phyloP scores from a whole-genome alignment of 2,888 invertebrate species.

The Thera britannica region DNA sequence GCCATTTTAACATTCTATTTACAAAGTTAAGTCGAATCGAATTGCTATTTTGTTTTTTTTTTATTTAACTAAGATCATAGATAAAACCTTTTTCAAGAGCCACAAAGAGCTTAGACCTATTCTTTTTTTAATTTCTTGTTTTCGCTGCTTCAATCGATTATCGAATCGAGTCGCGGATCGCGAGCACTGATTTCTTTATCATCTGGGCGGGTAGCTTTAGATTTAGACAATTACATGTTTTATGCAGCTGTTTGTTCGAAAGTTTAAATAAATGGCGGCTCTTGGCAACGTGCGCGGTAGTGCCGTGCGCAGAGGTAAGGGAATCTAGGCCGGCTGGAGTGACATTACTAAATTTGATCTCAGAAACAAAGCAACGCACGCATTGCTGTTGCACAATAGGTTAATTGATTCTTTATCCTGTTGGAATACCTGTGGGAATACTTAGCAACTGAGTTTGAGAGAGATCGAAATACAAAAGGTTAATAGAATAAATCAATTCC shows the following conservation, averaged over 20 bases:
- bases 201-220: conserved; percentile 19
- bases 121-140: neutral
- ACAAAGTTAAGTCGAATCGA: conserved; percentile 16
- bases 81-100: conserved; percentile 9
- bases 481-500: no score
- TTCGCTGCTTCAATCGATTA: conserved; percentile 5
- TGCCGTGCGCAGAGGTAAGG: conserved; percentile 81
- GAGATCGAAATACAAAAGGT: neutral
- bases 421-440: conserved; percentile 28
- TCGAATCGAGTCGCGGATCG: conserved; percentile 3
- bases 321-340: conserved; percentile 83
- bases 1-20: conserved; percentile 16
- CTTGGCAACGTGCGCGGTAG: conserved; percentile 74
- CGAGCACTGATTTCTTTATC: conserved; percentile 11
- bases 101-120: neutral
- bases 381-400: conserved; percentile 43
- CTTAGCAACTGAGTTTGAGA: conserved; percentile 3
- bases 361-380: conserved; percentile 71
- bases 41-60: conserved; percentile 7
- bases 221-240: conserved; percentile 37
- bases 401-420: conserved; percentile 29
- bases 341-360: conserved; percentile 83
- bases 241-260: conserved; percentile 36
- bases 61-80: neutral
- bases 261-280: conserved; percentile 47